phyloP scores from a whole-genome alignment of 2,888 invertebrate genomes.

The Drosophila nigricruria region DNA sequence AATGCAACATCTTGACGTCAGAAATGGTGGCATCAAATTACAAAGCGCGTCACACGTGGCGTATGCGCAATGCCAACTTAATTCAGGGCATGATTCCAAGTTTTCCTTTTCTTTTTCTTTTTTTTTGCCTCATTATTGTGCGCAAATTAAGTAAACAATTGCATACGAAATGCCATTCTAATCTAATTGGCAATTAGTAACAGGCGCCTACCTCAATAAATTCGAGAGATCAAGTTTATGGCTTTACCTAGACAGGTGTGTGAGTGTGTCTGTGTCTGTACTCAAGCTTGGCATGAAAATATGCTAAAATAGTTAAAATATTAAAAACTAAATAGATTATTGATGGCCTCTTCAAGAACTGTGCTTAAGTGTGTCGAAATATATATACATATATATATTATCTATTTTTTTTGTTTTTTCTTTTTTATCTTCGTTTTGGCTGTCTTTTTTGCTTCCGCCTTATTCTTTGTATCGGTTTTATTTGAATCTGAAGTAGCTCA shows the following conservation, averaged over 20 bases:
- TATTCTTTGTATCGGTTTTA: slow-evolving; percentile 52
- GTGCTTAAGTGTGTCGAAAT: slow-evolving; percentile 19
- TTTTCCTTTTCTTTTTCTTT: not conserved
- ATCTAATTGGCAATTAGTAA: not conserved
- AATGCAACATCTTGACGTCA: slow-evolving; percentile 21
- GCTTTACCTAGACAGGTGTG: not conserved
- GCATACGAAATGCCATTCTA: not conserved
- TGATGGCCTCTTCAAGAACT: slow-evolving; percentile 52
- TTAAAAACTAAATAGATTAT: slow-evolving; percentile 33
- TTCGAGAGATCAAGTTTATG: not conserved
- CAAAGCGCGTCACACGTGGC: slow-evolving; percentile 22
- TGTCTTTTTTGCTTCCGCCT: slow-evolving; percentile 61
- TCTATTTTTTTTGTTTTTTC: not conserved
- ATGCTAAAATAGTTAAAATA: slow-evolving; percentile 5
- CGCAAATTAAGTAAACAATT: not conserved
- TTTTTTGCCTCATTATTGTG: not conserved
- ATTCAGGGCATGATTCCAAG: not conserved
- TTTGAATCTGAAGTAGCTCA: slow-evolving; percentile 61
- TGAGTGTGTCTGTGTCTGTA: not conserved
- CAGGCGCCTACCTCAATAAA: slow-evolving; percentile 3
- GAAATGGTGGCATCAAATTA: slow-evolving; percentile 16
- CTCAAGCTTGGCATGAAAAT: not conserved
- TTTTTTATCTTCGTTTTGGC: slow-evolving; percentile 26
- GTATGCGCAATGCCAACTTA: slow-evolving; percentile 22
- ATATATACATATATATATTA: not conserved